Evolutionary conservation across 1,140 invertebrate genomes (phyloP).

Genomic region (Phenacoccus solenopsis): DNA sequence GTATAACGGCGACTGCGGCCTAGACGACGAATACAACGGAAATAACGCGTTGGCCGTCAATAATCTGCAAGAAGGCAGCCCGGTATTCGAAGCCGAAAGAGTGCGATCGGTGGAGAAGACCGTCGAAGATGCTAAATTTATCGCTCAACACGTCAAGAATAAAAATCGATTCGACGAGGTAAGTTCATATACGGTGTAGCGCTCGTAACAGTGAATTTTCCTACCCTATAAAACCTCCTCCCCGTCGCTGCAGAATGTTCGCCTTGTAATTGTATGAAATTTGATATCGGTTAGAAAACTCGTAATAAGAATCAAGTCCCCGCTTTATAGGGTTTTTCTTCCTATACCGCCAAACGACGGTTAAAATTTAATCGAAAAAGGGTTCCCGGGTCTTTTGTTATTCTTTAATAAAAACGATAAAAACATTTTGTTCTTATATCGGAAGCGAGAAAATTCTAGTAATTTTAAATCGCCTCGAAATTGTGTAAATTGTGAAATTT

Average conservation of each 20-base stretch:
- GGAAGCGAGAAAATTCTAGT: too few relatives aligned
- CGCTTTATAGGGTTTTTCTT: too few relatives aligned
- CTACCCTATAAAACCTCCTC: too few relatives aligned
- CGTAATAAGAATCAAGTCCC: too few relatives aligned
- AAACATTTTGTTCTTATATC: too few relatives aligned
- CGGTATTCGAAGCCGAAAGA: constrained; percentile 59
- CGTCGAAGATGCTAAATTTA: constrained; percentile 77
- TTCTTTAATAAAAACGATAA: too few relatives aligned
- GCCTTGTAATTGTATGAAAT: background rate
- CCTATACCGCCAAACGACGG: too few relatives aligned
- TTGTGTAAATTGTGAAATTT: too few relatives aligned
- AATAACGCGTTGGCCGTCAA: constrained; percentile 37
- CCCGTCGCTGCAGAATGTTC: background rate
- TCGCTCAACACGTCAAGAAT: constrained; percentile 86
- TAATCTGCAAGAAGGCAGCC: constrained; percentile 43
- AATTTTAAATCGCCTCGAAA: too few relatives aligned
- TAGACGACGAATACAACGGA: background rate
- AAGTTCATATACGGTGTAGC: constrained; percentile 45
- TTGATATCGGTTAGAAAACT: background rate
- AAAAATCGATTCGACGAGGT: constrained; percentile 88
- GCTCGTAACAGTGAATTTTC: too few relatives aligned
- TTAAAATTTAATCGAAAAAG: too few relatives aligned
- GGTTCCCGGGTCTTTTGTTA: too few relatives aligned
- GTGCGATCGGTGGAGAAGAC: constrained; percentile 73
- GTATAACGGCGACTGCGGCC: background rate